Conservation (phyloP, 2,113 vertebrate species). For the Tragelaphus imberbis region DNA sequence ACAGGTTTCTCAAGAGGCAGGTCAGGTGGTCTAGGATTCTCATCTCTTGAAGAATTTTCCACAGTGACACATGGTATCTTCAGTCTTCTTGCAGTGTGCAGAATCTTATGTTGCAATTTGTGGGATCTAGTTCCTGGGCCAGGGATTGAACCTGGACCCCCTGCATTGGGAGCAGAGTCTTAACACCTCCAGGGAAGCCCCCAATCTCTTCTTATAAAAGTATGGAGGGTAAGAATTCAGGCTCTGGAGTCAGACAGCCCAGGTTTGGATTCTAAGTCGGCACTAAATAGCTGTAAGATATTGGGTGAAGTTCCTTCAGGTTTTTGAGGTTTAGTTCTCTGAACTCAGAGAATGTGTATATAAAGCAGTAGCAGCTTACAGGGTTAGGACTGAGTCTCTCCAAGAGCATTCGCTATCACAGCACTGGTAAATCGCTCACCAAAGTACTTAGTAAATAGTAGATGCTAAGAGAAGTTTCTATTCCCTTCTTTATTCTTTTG, state of each 20-base stretch:
- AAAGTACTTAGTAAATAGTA: not conserved
- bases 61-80: accelerated
- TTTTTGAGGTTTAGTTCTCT: not conserved
- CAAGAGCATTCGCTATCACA: not conserved
- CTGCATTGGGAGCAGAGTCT: not conserved
- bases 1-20: not conserved
- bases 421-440: not conserved
- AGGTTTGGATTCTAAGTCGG: not conserved
- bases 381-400: not conserved
- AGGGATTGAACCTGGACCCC: not conserved
- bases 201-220: not conserved
- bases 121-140: not conserved
- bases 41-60: too few relatives aligned
- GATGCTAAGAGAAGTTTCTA: not conserved
- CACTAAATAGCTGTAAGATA: not conserved
- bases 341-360: not conserved
- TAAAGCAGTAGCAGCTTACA: not conserved
- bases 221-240: not conserved
- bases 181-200: not conserved
- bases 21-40: not conserved
- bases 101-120: not conserved
- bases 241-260: not conserved
- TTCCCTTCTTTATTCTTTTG: not conserved
- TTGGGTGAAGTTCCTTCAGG: not conserved
- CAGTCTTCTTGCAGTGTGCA: accelerated